Conservation (phyloP, 2,888 invertebrate genomes). For the Oconnorella tubifera region DNA sequence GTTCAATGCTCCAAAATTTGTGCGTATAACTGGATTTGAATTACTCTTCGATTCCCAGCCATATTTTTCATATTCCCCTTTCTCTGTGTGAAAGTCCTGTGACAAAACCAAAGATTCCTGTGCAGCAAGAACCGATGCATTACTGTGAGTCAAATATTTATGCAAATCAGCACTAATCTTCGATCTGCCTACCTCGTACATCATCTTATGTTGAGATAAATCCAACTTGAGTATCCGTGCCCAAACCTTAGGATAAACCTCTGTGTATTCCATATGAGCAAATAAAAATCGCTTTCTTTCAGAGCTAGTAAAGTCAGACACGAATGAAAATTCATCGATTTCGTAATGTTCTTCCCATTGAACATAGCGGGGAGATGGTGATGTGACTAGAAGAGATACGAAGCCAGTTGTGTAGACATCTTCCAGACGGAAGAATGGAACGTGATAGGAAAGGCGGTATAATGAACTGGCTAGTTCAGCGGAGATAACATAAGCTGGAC, state of each 20-base stretch:
- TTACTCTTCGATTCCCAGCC: no score
- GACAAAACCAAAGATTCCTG: no score
- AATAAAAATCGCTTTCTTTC: neutral
- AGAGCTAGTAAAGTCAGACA: neutral
- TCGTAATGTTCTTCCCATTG: neutral
- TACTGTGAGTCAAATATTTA: no score
- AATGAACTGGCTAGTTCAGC: neutral
- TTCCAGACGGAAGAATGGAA: slow-evolving; percentile 15
- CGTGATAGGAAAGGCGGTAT: neutral
- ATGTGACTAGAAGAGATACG: neutral
- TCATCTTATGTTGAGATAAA: neutral
- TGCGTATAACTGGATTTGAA: no score
- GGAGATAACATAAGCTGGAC: slow-evolving; percentile 13
- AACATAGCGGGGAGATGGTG: slow-evolving; percentile 1
- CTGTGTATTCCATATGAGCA: neutral
- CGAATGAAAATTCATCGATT: neutral
- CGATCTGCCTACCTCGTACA: no score
- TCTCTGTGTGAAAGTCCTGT: no score
- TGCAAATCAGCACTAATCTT: no score
- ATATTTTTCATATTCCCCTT: no score
- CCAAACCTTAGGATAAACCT: neutral
- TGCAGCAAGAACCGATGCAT: no score
- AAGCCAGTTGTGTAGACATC: slow-evolving; percentile 19
- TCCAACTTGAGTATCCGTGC: neutral
- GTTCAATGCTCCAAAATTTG: no score